phyloP scores from a whole-genome alignment of 1,140 invertebrate genomes.

The Polypedilum vanderplanki region DNA sequence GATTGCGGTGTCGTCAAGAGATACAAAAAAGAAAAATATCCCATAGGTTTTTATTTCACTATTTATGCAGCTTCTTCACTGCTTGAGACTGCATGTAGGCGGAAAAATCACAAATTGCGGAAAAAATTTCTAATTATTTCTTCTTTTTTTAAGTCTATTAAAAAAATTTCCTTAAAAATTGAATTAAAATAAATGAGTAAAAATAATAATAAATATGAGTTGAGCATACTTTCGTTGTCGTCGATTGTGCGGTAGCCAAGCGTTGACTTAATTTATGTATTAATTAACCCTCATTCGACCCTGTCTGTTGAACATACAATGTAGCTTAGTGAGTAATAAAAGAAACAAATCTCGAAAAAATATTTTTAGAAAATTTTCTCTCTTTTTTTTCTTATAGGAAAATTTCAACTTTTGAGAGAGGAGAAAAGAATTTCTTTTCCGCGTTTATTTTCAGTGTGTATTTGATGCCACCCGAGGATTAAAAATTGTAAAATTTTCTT shows the following conservation, averaged over 20 bases:
- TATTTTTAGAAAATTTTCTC: not conserved
- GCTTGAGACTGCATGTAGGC: not conserved
- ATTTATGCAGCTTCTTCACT: not conserved
- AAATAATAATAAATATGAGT: not conserved
- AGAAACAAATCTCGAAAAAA: not conserved
- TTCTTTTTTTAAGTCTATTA: constrained; percentile 28
- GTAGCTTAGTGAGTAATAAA: not conserved
- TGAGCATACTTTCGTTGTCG: not conserved
- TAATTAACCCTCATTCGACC: not conserved
- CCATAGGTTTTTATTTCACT: not conserved
- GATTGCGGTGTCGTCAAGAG: constrained; percentile 1
- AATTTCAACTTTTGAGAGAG: not conserved
- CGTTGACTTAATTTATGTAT: not conserved
- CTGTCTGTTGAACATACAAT: not conserved
- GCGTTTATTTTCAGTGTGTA: not conserved
- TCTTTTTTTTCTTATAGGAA: no score
- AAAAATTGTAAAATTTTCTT: no score
- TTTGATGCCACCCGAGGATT: not conserved
- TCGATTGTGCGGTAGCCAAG: not conserved
- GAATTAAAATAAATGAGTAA: not conserved
- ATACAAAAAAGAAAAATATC: not conserved
- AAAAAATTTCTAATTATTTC: no score
- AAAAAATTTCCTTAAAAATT: constrained; percentile 19
- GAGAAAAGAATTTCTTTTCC: not conserved
- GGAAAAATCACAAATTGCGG: constrained; percentile 8